Percentiles rank a stretch among this genome's conserved stretches.
Conservation (phyloP, 2,888 invertebrate genomes). For the Falcaria lacertinaria region DNA sequence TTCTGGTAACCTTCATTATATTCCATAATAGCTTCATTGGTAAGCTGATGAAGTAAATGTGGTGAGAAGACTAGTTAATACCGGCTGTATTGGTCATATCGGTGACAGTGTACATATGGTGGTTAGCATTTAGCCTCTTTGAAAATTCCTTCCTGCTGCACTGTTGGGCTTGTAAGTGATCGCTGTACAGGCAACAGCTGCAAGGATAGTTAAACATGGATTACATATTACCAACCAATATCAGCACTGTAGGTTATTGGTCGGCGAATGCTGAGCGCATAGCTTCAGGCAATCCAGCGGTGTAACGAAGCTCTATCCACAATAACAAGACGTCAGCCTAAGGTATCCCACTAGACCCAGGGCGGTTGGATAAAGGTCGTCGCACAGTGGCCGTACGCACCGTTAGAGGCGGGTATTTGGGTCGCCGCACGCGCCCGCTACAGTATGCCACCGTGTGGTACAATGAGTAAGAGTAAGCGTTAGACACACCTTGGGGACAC, state of each 20-base stretch:
- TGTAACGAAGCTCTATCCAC: background rate
- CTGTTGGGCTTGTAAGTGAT: too few relatives aligned
- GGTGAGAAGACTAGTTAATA: too few relatives aligned
- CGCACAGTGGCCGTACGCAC: conserved; percentile 49
- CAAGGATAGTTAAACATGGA: too few relatives aligned
- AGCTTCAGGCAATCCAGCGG: background rate
- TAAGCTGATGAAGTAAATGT: too few relatives aligned
- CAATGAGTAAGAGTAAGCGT: conserved; percentile 17
- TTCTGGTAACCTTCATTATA: background rate
- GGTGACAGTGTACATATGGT: too few relatives aligned
- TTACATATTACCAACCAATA: too few relatives aligned
- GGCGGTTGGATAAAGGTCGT: conserved; percentile 36
- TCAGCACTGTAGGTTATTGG: too few relatives aligned
- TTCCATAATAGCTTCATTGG: background rate
- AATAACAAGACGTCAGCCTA: background rate
- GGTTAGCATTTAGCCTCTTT: too few relatives aligned
- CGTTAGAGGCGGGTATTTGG: conserved; percentile 67
- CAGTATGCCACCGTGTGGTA: conserved; percentile 46
- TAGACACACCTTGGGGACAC: conserved; percentile 11
- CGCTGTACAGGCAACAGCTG: too few relatives aligned
- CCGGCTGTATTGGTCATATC: too few relatives aligned
- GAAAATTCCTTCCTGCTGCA: too few relatives aligned
- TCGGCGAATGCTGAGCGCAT: too few relatives aligned
- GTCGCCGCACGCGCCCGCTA: conserved; percentile 58
- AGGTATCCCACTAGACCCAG: background rate